Evolutionary conservation across 2,888 invertebrate species (phyloP).

Genomic region (Epirrhoe alternata): DNA sequence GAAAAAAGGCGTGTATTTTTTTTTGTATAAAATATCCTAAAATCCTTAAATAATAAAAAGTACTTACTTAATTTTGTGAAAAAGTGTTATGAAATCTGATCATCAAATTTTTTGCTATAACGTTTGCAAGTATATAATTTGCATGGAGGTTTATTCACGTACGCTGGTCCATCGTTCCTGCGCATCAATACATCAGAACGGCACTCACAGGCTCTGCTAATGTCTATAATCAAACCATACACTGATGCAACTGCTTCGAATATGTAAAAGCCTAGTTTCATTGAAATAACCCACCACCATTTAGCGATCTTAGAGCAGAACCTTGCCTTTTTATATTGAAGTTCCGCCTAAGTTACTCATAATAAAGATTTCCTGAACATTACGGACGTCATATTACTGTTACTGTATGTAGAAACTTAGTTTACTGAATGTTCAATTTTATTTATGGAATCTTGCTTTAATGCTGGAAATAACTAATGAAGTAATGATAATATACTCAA

Average conservation of each 20-base stretch:
- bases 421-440: background rate
- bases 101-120: too few species aligned
- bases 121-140: too few species aligned
- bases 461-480: background rate
- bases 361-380: too few species aligned
- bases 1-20: too few species aligned
- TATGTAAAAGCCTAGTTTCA: background rate
- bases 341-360: too few species aligned
- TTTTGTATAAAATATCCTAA: too few species aligned
- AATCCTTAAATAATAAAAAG: too few species aligned
- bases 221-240: constrained; percentile 74
- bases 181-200: constrained; percentile 48
- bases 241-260: constrained; percentile 69
- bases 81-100: too few species aligned
- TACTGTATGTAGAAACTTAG: background rate
- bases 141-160: background rate
- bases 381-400: background rate
- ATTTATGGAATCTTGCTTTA: background rate
- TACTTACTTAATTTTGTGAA: too few species aligned
- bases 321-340: background rate
- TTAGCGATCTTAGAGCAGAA: background rate
- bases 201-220: constrained; percentile 63
- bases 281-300: background rate
- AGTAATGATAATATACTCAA: too few species aligned
- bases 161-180: constrained; percentile 3